A percentile compares a stretch with the other conserved stretches of the same genome.
Evolutionary conservation across 2,797 vertebrate species (phyloP).

Genomic region (Onychomys torridus): DNA sequence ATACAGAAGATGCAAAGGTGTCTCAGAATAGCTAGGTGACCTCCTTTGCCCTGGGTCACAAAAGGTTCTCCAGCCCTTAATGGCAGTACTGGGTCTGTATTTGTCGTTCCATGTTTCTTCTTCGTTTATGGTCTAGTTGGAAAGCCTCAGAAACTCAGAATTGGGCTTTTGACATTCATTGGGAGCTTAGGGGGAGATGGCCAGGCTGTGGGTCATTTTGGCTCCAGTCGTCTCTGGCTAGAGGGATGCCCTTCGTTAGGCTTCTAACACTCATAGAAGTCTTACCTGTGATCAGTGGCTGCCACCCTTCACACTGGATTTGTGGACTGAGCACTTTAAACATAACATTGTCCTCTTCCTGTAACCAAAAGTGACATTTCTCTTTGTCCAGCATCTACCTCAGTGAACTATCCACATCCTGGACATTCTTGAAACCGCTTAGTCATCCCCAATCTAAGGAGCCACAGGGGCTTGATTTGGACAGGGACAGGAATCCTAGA

Average conservation of each 20-base stretch:
- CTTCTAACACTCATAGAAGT: neutral
- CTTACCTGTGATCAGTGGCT: neutral
- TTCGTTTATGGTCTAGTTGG: slow-evolving; percentile 40
- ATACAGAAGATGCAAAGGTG: neutral
- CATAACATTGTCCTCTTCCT: neutral
- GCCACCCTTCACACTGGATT: neutral
- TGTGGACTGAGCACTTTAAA: neutral
- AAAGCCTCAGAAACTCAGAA: slow-evolving; percentile 65
- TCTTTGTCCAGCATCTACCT: neutral
- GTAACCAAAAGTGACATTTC: neutral
- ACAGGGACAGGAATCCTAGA: neutral
- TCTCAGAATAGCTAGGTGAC: neutral
- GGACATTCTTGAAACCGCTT: slow-evolving; percentile 12
- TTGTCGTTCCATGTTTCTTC: slow-evolving; percentile 52
- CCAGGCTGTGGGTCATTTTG: neutral
- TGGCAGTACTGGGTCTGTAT: too few species aligned
- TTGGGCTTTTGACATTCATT: slow-evolving; percentile 42
- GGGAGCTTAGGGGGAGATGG: slow-evolving; percentile 61
- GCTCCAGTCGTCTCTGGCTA: slow-evolving; percentile 52
- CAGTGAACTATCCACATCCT: rapidly evolving
- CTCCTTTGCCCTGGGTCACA: neutral
- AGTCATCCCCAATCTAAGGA: neutral
- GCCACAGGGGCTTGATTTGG: neutral
- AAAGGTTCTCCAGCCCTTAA: neutral
- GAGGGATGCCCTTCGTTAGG: neutral